Conservation (phyloP, 2,797 vertebrate species). For the Takifugu ocellatus region DNA sequence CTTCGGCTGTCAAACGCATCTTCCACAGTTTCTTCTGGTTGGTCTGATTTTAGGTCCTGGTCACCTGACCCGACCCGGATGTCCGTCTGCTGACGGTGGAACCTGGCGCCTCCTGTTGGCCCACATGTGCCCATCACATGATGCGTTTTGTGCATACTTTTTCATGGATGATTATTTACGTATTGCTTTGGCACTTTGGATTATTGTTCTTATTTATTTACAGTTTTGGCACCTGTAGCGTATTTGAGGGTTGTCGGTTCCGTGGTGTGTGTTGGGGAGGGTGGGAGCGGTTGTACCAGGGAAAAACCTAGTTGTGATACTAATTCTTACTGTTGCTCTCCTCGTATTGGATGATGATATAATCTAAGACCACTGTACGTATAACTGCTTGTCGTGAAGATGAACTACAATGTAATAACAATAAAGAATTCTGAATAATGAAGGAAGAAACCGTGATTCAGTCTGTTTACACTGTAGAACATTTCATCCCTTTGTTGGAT, state of each 20-base stretch:
- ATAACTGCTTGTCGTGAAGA: conserved; percentile 71
- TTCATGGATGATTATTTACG: conserved; percentile 43
- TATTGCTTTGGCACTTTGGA: conserved; percentile 39
- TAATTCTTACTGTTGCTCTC: conserved; percentile 66
- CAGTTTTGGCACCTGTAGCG: conserved; percentile 45
- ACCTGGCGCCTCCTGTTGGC: conserved; percentile 44
- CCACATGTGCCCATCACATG: conserved; percentile 33
- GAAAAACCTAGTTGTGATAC: conserved; percentile 60
- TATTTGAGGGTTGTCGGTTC: conserved; percentile 39
- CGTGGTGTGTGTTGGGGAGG: conserved; percentile 33
- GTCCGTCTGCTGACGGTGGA: conserved; percentile 24
- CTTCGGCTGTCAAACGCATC: neutral
- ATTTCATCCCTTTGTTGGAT: too few species aligned
- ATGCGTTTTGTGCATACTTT: conserved; percentile 12
- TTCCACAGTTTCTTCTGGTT: neutral
- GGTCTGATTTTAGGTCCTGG: conserved; percentile 5
- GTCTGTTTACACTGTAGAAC: conserved; percentile 11
- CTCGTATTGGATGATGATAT: conserved; percentile 62
- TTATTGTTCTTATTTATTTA: conserved; percentile 56
- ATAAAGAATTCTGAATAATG: conserved; percentile 55
- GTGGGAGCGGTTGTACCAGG: neutral
- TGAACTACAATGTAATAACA: conserved; percentile 67
- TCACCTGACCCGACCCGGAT: conserved; percentile 17
- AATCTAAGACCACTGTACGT: conserved; percentile 69
- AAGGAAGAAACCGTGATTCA: conserved; percentile 1